A percentile compares a stretch with the other conserved stretches of the same genome.
Conservation (phyloP, 2,797 vertebrate species). For the Poeciliopsis infans region DNA sequence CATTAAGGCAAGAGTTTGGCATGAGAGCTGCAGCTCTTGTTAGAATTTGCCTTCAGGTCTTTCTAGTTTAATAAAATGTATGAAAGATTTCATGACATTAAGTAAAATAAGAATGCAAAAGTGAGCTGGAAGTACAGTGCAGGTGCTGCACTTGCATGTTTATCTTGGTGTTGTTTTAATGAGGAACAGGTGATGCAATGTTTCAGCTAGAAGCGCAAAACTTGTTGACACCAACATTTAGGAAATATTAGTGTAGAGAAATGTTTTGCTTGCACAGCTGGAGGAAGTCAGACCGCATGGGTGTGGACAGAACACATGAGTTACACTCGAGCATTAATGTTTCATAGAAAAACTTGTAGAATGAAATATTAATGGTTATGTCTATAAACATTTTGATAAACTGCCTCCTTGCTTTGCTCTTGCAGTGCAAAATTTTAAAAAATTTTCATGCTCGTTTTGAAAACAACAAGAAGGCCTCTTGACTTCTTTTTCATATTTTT, state of each 20-base stretch:
- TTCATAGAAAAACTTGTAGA: slow-evolving; percentile 24
- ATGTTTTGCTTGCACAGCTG: slow-evolving; percentile 20
- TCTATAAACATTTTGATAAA: slow-evolving; percentile 6
- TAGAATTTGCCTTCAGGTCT: slow-evolving; percentile 26
- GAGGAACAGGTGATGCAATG: neutral
- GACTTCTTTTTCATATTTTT: neutral
- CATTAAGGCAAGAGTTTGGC: slow-evolving; percentile 37
- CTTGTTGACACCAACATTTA: slow-evolving; percentile 5
- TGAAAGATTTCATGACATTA: slow-evolving; percentile 1
- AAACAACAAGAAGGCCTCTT: neutral
- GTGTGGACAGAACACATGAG: slow-evolving; percentile 9
- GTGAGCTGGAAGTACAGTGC: neutral
- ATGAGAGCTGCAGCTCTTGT: slow-evolving; percentile 42
- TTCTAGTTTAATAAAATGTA: neutral
- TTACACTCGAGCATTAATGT: neutral
- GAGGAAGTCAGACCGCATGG: slow-evolving; percentile 13
- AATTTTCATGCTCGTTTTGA: neutral
- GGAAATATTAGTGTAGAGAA: neutral
- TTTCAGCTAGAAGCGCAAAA: slow-evolving; percentile 5
- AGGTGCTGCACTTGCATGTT: slow-evolving; percentile 1
- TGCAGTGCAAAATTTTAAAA: neutral
- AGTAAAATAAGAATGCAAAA: neutral
- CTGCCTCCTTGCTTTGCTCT: slow-evolving; percentile 2
- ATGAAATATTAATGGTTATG: slow-evolving; percentile 1
- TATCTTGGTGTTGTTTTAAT: slow-evolving; percentile 17